Percentiles rank a stretch among this genome's conserved stretches.
Conservation (phyloP, 2,888 invertebrate genomes). For the Conchocele bisecta region DNA sequence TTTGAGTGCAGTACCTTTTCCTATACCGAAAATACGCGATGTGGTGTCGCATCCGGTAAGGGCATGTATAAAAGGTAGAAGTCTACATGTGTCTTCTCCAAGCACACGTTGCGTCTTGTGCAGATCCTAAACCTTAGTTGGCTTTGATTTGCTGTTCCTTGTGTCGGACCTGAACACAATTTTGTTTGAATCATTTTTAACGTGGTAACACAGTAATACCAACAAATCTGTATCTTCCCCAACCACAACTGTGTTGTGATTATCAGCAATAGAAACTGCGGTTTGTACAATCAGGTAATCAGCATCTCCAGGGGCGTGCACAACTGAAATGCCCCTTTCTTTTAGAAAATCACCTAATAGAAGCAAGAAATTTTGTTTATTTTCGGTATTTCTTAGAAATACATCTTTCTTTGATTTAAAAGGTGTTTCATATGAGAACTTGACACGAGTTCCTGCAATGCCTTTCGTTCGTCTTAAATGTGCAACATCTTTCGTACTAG, state of each 20-base stretch:
- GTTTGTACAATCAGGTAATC: constrained; percentile 26
- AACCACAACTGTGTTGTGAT: neutral
- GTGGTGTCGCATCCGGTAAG: constrained; percentile 61
- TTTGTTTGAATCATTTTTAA: neutral
- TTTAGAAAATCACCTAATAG: constrained; percentile 1
- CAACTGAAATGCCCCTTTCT: neutral
- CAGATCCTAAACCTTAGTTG: constrained; percentile 54
- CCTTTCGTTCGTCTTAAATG: constrained; percentile 17
- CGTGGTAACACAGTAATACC: constrained; percentile 12
- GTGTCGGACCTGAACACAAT: neutral
- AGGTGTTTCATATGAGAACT: constrained; percentile 18
- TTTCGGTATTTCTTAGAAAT: constrained; percentile 31
- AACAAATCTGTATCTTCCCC: constrained; percentile 45
- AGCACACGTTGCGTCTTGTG: constrained; percentile 23
- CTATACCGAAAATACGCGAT: constrained; percentile 49
- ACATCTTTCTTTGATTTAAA: constrained; percentile 28
- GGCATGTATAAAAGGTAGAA: constrained; percentile 53
- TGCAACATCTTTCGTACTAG: constrained; percentile 27
- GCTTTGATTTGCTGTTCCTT: neutral
- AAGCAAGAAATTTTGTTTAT: constrained; percentile 33
- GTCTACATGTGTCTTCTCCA: constrained; percentile 30
- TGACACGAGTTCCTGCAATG: constrained; percentile 13
- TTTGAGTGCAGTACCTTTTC: constrained; percentile 37
- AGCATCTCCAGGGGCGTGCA: constrained; percentile 28
- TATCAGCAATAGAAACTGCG: constrained; percentile 8